Conservation (phyloP, 1,140 invertebrate species). For the Calycopis cecrops region DNA sequence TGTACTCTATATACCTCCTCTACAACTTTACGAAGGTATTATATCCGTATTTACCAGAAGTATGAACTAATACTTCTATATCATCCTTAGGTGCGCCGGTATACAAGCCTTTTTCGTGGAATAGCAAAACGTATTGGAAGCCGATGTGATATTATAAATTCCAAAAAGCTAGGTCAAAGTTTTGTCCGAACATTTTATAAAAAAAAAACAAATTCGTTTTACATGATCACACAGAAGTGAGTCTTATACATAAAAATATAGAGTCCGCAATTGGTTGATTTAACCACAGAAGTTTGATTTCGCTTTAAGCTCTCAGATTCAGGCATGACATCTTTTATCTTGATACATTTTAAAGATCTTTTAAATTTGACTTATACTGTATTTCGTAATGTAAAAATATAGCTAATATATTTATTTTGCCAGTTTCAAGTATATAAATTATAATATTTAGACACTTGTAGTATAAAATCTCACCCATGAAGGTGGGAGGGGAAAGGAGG, state of each 20-base stretch:
- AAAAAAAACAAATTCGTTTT: slow-evolving; percentile 43
- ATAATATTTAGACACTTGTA: no score
- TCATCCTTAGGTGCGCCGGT: no score
- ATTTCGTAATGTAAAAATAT: neutral
- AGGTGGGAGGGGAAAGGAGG: no score
- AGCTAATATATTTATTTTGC: no score
- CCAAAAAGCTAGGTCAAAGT: slow-evolving; percentile 64
- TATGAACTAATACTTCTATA: no score
- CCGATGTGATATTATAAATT: slow-evolving; percentile 66
- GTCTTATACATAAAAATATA: slow-evolving; percentile 31
- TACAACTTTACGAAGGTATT: no score
- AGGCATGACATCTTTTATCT: slow-evolving; percentile 71
- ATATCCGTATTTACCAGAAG: no score
- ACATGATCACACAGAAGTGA: slow-evolving; percentile 22
- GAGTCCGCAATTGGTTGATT: slow-evolving; percentile 29
- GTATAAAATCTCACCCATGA: no score
- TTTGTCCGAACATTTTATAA: slow-evolving; percentile 43
- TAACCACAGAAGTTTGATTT: slow-evolving; percentile 33
- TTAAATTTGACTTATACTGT: slow-evolving; percentile 48
- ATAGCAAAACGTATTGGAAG: slow-evolving; percentile 44
- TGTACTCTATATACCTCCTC: no score
- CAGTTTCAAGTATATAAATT: no score
- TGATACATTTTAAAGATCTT: slow-evolving; percentile 66
- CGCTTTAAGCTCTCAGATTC: slow-evolving; percentile 54
- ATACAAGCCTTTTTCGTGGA: slow-evolving; percentile 39